phyloP scores from a whole-genome alignment of 2,113 vertebrate species.

The Callionymus lyra region DNA sequence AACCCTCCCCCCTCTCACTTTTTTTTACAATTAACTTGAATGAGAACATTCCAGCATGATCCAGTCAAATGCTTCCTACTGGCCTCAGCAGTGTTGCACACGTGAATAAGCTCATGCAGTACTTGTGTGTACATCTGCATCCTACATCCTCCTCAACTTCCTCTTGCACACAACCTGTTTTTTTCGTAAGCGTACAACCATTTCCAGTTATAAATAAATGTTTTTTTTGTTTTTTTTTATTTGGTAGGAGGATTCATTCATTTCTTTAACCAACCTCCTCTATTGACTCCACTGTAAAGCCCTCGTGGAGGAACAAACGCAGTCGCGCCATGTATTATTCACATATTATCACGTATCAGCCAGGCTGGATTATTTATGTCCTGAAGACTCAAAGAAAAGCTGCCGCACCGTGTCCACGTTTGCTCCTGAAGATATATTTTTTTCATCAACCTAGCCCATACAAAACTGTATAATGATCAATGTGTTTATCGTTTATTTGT shows the following conservation, averaged over 20 bases:
- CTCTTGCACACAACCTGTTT: too few species aligned
- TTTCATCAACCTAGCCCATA: too few species aligned
- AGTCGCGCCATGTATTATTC: conserved; percentile 64
- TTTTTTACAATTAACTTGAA: conserved; percentile 46
- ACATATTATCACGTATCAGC: conserved; percentile 61
- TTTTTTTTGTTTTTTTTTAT: too few species aligned
- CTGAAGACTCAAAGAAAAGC: conserved; percentile 18
- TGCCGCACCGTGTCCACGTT: background rate
- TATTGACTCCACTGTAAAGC: conserved; percentile 36
- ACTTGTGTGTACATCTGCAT: conserved; percentile 13
- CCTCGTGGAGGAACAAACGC: conserved; percentile 44
- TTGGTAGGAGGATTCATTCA: too few species aligned
- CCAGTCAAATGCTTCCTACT: conserved; percentile 54
- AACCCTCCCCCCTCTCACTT: conserved; percentile 30
- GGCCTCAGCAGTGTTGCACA: conserved; percentile 43
- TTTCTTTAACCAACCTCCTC: conserved; percentile 6
- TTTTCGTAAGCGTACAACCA: conserved; percentile 54
- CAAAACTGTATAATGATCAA: too few species aligned
- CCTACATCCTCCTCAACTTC: too few species aligned
- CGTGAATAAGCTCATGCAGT: conserved; percentile 59
- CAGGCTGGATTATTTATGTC: conserved; percentile 58
- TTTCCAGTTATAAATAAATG: conserved; percentile 47
- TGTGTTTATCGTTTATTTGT: too few species aligned
- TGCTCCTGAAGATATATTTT: background rate
- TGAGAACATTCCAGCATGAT: conserved; percentile 62